Evolutionary conservation across 2,113 vertebrate species (phyloP), one percentile per base, ranked within the genome.

Genomic region (Athene noctua): DNA sequence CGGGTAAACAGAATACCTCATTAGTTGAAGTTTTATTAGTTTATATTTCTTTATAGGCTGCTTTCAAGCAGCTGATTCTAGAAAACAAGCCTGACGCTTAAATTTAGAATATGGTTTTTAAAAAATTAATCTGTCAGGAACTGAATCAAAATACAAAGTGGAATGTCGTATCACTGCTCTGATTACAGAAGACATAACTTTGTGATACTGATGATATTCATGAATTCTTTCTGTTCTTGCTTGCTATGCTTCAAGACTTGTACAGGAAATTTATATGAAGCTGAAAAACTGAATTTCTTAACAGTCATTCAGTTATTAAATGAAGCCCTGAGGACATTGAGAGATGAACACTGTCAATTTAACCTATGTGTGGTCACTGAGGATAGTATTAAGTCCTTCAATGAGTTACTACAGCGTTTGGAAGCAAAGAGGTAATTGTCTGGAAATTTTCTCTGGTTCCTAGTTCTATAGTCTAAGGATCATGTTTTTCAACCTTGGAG

Each of bases 261-360:
- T 85, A 96, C 96, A 6, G 98, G 98, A 89, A 98, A 98, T 54
- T 10, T 99, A 82, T 99, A 99, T 82, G 98, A 99, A 97, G 97
- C 23, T 61, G 98, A 96, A 79, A 98, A 99, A 86, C 96, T 99
- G 74, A 99, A 99, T 93, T 93, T 99, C 29, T 86, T 99, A 96
- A 97, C 97, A 57, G 77, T 99, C 93, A 90, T 99, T 95, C 98
- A 98, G 70, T 96, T 99, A 94, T 90, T 98, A 92, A 99, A 98
- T 96, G 99, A 99, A 88, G 94, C 98, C 15, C 94, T 99, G 91
- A 97, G 95, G 51, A 52, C 98, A 34, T 55, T 99, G 74, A 98
- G 61, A 65, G 94, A 97, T 65, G 98, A 99, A 94, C 51, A 11
- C 2, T 14, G 23, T 83, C 92, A 18, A 1, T 52, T 87, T 40